A percentile compares a stretch with the other conserved stretches of the same genome.
Evolutionary conservation across 1,140 invertebrate species (phyloP).

Genomic region (Drosophila takahashii): DNA sequence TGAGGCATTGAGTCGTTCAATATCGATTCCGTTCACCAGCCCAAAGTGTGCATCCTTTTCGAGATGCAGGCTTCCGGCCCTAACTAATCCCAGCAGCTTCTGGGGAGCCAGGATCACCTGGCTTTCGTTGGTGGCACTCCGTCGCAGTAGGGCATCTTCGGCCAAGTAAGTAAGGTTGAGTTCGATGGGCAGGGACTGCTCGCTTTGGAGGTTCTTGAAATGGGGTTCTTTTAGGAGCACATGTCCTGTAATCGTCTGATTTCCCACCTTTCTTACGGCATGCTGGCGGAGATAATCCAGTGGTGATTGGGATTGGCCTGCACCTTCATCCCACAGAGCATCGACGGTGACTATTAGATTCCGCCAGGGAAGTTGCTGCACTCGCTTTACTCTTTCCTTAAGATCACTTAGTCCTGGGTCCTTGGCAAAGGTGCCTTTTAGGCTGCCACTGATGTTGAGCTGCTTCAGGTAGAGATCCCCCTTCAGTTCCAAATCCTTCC

Average conservation of each 20-base stretch:
- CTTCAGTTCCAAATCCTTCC: slow-evolving; percentile 10
- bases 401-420: slow-evolving; percentile 13
- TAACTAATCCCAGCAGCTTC: slow-evolving; percentile 13
- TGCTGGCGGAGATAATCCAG: slow-evolving; percentile 66
- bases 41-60: slow-evolving; percentile 25
- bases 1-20: slow-evolving; percentile 61
- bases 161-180: slow-evolving; percentile 59
- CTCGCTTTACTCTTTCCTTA: slow-evolving; percentile 9
- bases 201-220: slow-evolving; percentile 26
- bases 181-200: slow-evolving; percentile 12
- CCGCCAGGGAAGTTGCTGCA: slow-evolving; percentile 50
- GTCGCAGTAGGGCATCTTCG: slow-evolving; percentile 52
- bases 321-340: slow-evolving; percentile 43
- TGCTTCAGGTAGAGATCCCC: slow-evolving; percentile 56
- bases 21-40: slow-evolving; percentile 63
- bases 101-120: slow-evolving; percentile 32
- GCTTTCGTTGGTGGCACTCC: slow-evolving; percentile 2
- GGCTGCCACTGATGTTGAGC: slow-evolving; percentile 43
- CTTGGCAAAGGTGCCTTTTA: slow-evolving; percentile 27
- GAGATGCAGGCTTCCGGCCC: slow-evolving; percentile 1
- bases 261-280: slow-evolving; percentile 50
- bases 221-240: slow-evolving; percentile 41
- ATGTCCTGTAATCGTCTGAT: slow-evolving; percentile 62
- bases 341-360: slow-evolving; percentile 62
- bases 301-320: not conserved